phyloP scores from a whole-genome alignment of 1,140 invertebrate species.

The Halictus rubicundus region DNA sequence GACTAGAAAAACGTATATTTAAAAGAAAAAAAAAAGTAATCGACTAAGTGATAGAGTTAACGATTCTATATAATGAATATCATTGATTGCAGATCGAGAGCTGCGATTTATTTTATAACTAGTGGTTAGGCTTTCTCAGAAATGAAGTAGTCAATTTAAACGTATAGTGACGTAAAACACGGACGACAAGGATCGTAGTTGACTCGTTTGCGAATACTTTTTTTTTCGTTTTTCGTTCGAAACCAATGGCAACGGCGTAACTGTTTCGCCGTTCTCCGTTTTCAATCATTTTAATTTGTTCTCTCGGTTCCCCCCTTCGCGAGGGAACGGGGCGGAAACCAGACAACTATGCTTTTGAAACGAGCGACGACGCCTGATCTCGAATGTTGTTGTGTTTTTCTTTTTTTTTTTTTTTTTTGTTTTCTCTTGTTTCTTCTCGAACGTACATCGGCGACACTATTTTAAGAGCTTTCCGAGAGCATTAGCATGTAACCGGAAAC shows the following conservation, averaged over 20 bases:
- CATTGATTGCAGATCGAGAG: conserved; percentile 61
- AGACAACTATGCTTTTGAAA: conserved; percentile 16
- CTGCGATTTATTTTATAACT: conserved; percentile 72
- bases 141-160: conserved; percentile 72
- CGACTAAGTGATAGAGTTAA: conserved; percentile 64
- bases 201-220: conserved; percentile 45
- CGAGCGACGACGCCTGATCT: conserved; percentile 54
- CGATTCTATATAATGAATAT: conserved; percentile 60
- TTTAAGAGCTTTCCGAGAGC: conserved; percentile 32
- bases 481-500: conserved; percentile 12
- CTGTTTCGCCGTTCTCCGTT: not conserved
- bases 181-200: conserved; percentile 32
- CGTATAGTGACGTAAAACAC: conserved; percentile 52
- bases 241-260: conserved; percentile 13
- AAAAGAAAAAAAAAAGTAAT: conserved; percentile 46
- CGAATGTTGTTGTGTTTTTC: conserved; percentile 29
- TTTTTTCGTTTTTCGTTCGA: not conserved
- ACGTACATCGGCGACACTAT: conserved; percentile 12
- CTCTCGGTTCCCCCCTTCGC: not conserved
- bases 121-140: conserved; percentile 62
- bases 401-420: conserved; percentile 5
- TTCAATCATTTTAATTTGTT: not conserved
- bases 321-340: not conserved
- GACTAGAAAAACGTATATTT: conserved; percentile 73
- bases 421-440: conserved; percentile 10